A percentile compares a stretch with the other conserved stretches of the same genome.
phyloP scores from a whole-genome alignment of 2,888 invertebrate species.

The Lithophane socia region DNA sequence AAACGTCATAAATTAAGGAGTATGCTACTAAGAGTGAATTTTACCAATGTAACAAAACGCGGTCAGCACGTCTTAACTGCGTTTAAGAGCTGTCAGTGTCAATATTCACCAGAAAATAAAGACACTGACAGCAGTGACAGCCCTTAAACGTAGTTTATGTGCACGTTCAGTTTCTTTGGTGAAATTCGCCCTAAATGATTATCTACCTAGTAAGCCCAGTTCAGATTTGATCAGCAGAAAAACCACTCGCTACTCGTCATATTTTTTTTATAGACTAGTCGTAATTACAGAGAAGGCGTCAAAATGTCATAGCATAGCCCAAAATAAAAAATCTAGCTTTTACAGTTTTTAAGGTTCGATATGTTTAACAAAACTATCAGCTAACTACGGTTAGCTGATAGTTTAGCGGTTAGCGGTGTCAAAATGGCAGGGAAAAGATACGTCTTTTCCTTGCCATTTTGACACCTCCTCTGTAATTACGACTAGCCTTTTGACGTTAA shows the following conservation, averaged over 20 bases:
- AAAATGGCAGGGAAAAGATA: too few species aligned
- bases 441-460: conserved; percentile 1
- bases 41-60: too few species aligned
- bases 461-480: conserved; percentile 17
- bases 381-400: too few species aligned
- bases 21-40: not conserved
- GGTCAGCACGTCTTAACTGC: too few species aligned
- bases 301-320: conserved; percentile 6
- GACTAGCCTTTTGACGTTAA: conserved; percentile 19
- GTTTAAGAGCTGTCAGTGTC: too few species aligned
- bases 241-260: conserved; percentile 8
- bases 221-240: not conserved
- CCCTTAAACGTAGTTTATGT: too few species aligned
- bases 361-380: not conserved
- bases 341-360: not conserved
- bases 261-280: too few species aligned
- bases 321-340: not conserved
- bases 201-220: not conserved
- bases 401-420: too few species aligned
- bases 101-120: too few species aligned
- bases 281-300: conserved; percentile 12
- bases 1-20: not conserved
- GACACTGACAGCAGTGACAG: too few species aligned
- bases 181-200: too few species aligned
- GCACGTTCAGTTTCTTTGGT: too few species aligned